Percentiles rank a stretch among this genome's conserved stretches.
Conservation (phyloP, 1,140 invertebrate species). For the Scaptodrosophila lebanonensis region DNA sequence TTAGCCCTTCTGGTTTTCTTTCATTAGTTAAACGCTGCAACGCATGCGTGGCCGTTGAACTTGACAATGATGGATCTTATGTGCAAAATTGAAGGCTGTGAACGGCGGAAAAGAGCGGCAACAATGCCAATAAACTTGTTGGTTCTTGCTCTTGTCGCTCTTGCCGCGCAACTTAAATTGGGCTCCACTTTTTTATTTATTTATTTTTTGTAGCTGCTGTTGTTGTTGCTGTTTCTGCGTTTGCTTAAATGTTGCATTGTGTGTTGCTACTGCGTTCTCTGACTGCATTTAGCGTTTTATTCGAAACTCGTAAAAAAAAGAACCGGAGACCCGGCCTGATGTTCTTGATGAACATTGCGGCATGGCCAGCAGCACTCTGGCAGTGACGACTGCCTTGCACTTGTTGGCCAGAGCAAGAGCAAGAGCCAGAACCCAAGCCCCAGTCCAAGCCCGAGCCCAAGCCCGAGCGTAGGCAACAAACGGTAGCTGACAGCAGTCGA, state of each 20-base stretch:
- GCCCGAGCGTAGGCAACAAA: slow-evolving; percentile 45
- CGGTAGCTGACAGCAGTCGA: slow-evolving; percentile 37
- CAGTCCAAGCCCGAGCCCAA: too few species aligned
- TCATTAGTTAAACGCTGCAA: slow-evolving; percentile 64
- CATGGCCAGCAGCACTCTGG: slow-evolving; percentile 21
- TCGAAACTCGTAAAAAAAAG: too few species aligned
- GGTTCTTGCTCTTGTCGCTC: slow-evolving; percentile 31
- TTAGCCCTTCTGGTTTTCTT: too few species aligned
- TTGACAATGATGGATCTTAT: slow-evolving; percentile 74
- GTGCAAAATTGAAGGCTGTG: slow-evolving; percentile 68
- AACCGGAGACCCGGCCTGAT: too few species aligned
- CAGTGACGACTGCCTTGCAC: slow-evolving; percentile 47
- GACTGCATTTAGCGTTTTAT: slow-evolving; percentile 64
- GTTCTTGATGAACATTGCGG: slow-evolving; percentile 70
- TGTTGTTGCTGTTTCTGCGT: slow-evolving; percentile 29
- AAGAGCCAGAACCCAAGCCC: too few species aligned
- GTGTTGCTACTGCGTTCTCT: slow-evolving; percentile 15
- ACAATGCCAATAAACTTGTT: slow-evolving; percentile 8
- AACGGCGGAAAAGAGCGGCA: slow-evolving; percentile 25
- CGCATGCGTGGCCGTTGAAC: slow-evolving; percentile 26
- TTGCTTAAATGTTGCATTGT: slow-evolving; percentile 74
- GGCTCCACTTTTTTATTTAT: slow-evolving; percentile 22
- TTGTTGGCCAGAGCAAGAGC: slow-evolving; percentile 34
- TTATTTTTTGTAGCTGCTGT: slow-evolving; percentile 10
- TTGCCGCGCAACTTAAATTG: slow-evolving; percentile 48